Base-by-base conservation (phyloP, 2,888 invertebrate genomes). In the Apamea monoglypha region DNA sequence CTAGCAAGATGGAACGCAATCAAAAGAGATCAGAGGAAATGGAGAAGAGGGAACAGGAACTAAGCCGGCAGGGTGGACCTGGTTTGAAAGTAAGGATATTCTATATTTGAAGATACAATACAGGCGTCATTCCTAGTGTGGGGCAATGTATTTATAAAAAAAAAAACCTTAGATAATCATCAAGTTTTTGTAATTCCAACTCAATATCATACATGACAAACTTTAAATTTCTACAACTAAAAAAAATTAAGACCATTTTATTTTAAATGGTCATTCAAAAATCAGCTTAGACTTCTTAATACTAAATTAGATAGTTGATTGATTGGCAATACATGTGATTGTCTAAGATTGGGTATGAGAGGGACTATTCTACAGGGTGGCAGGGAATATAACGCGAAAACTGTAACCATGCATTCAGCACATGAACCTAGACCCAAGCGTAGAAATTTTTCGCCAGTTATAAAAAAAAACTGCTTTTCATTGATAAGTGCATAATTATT, bases 1-100 rank as follows among this genome's bases (percentile, higher is more conserved):
- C 97, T 0, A 97, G 97, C 36, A 97, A 96, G 70, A 95, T 98
- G 2, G 97, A 95, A 80, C 95, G 97, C 21, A 97, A 97, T 93
- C 98, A 98, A 90, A 96, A 97, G 87, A 94, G 96, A n/a, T 94
- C 96, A 0, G 96, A 97, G 29, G 97, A 98, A 78, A 94, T 97
- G 90, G 97, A 97, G 84, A 96, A 95, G 36, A 93, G 97, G 4
- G 97, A 98, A 86, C 94, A 96, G 82, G 97, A 97, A 88, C 92
- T 97, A 67, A 92, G 91, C 32, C 95, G 90, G 80, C 93, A 93
- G n/a, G 96, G 96, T 0, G 96, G 96, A 7, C 91, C 96, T 56
- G 91, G 92, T 29, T 92, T 97, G 64, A 95, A 93, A 94, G 97
- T 96, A 87, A 71, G 47, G 18, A 40, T n/a, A n/a, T 63, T 53